phyloP scores from a whole-genome alignment of 2,797 vertebrate genomes.

The Schizopygopsis pylzovi region DNA sequence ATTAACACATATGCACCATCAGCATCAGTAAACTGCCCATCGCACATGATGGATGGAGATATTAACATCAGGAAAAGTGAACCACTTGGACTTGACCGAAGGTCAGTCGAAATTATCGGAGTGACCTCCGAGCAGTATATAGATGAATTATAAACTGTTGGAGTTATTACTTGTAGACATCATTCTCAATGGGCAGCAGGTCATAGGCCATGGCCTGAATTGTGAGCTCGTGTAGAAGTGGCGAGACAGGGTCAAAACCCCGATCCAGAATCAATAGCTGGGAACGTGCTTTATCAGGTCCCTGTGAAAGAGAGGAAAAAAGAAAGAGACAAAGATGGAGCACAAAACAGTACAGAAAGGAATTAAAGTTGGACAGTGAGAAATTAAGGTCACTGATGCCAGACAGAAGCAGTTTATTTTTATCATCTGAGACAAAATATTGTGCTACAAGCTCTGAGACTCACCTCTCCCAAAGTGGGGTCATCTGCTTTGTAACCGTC shows the following conservation, averaged over 20 bases:
- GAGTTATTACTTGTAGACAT: slow-evolving; percentile 89
- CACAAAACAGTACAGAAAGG: slow-evolving; percentile 9
- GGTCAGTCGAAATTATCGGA: neutral
- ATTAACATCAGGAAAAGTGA: neutral
- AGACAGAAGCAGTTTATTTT: slow-evolving; percentile 35
- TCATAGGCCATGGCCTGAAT: slow-evolving; percentile 98
- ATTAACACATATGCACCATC: slow-evolving; percentile 28
- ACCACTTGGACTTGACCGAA: neutral
- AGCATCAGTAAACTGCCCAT: neutral
- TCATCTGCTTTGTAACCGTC: slow-evolving; percentile 97
- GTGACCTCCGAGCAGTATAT: neutral
- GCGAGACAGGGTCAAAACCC: slow-evolving; percentile 90
- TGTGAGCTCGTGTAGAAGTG: slow-evolving; percentile 92
- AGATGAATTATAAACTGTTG: slow-evolving; percentile 12
- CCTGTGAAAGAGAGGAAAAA: slow-evolving; percentile 75
- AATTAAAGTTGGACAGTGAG: slow-evolving; percentile 29
- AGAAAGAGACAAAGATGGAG: slow-evolving; percentile 21
- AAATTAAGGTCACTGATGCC: slow-evolving; percentile 29
- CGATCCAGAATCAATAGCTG: slow-evolving; percentile 96
- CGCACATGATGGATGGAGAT: neutral
- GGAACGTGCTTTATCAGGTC: slow-evolving; percentile 93
- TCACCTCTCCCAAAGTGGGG: slow-evolving; percentile 96
- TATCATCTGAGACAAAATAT: slow-evolving; percentile 29
- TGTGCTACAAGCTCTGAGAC: slow-evolving; percentile 26
- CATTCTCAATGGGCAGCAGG: slow-evolving; percentile 92